Conservation (phyloP, 2,888 invertebrate genomes). For the Bembecia ichneumoniformis region DNA sequence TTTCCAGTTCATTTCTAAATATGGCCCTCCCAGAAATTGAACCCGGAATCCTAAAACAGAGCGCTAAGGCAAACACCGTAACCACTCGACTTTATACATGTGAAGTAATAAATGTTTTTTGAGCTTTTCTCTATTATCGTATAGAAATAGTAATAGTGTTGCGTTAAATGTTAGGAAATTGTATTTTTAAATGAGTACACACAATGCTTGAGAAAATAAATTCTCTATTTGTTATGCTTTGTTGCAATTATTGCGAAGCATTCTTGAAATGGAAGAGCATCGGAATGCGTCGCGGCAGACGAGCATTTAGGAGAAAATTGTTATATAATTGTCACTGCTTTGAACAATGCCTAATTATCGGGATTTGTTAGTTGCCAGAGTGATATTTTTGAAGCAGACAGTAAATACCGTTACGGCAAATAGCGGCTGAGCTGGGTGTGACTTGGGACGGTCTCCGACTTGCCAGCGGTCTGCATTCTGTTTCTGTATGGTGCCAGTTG, state of each 20-base stretch:
- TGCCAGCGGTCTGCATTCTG: constrained; percentile 6
- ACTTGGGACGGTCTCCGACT: not conserved
- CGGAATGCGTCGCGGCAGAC: not conserved
- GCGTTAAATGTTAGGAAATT: too few relatives aligned
- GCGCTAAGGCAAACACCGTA: too few relatives aligned
- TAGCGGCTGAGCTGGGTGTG: constrained; percentile 8
- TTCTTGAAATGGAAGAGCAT: not conserved
- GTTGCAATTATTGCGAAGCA: not conserved
- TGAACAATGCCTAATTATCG: constrained; percentile 2
- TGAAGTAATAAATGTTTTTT: too few relatives aligned
- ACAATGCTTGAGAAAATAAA: too few relatives aligned
- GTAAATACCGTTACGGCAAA: constrained; percentile 20
- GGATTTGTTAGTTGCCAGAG: not conserved
- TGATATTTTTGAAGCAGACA: constrained; percentile 7
- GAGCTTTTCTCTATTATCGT: too few relatives aligned
- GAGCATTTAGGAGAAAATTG: constrained; percentile 5
- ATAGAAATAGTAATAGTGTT: too few relatives aligned
- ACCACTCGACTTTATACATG: too few relatives aligned
- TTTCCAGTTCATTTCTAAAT: too few relatives aligned
- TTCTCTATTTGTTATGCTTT: too few relatives aligned
- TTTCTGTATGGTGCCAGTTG: constrained; percentile 9
- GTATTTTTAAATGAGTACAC: too few relatives aligned
- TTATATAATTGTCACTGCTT: constrained; percentile 6
- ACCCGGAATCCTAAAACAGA: too few relatives aligned
- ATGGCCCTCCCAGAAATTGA: too few relatives aligned